Percentiles rank a stretch among this genome's conserved stretches.
Evolutionary conservation across 2,113 vertebrate genomes (phyloP).

Genomic region (Poeciliopsis retropinna): DNA sequence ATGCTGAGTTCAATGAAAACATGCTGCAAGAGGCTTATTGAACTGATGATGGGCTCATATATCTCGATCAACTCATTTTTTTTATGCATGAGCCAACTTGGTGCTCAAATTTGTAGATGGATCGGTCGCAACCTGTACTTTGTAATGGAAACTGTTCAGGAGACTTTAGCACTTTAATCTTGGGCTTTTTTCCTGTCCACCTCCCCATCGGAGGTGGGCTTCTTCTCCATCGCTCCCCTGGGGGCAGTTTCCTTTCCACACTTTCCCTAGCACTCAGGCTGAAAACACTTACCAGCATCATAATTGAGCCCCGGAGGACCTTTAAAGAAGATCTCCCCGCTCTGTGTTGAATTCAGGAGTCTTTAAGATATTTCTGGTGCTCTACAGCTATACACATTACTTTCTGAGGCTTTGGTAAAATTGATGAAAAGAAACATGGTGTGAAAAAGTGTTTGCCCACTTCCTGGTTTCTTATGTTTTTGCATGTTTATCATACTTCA

Average conservation of each 20-base stretch:
- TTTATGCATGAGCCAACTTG: rapidly evolving
- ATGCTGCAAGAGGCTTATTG: slow-evolving; percentile 13
- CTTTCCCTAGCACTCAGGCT: slow-evolving; percentile 27
- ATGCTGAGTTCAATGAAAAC: slow-evolving; percentile 53
- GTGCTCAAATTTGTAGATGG: too few species aligned
- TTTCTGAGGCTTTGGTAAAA: background rate
- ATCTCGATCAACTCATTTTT: slow-evolving; percentile 25
- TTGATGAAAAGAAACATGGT: background rate
- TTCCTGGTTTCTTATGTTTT: too few species aligned
- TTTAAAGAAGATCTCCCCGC: slow-evolving; percentile 37
- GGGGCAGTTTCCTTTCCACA: slow-evolving; percentile 48
- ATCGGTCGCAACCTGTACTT: slow-evolving; percentile 8
- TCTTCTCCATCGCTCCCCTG: slow-evolving; percentile 34
- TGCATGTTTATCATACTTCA: too few species aligned
- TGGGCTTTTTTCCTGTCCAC: slow-evolving; percentile 21
- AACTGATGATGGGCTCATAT: slow-evolving; percentile 27
- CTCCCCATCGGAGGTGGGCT: slow-evolving; percentile 40
- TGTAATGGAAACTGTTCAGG: slow-evolving; percentile 20
- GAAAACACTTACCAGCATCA: slow-evolving; percentile 53
- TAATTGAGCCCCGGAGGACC: slow-evolving; percentile 67
- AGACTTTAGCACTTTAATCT: slow-evolving; percentile 35
- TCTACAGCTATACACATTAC: slow-evolving; percentile 3
- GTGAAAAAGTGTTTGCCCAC: background rate
- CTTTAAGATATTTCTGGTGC: slow-evolving; percentile 39
- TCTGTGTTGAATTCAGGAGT: slow-evolving; percentile 33